These are phyloP conservation scores for Hyperoplus immaculatus DNA, from an alignment of 2,797 vertebrate species.

Conservation along the genomic window DNA sequence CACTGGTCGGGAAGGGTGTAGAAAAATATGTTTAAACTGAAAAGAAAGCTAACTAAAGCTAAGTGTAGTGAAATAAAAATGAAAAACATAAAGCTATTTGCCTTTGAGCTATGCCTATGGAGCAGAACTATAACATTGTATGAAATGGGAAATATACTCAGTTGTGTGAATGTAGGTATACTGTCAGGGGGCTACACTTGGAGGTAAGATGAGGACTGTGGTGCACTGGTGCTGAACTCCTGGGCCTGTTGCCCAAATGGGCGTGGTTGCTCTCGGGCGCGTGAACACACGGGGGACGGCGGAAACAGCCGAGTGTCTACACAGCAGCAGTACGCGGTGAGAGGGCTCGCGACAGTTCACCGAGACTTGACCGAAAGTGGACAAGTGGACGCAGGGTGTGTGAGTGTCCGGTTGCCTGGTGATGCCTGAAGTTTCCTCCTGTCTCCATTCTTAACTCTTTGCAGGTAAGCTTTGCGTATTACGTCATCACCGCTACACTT, in stretches of 20 bases:
- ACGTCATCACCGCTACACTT: not conserved
- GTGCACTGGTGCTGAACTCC: not conserved
- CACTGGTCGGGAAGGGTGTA: no score
- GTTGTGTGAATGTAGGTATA: no score
- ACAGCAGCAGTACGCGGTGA: not conserved
- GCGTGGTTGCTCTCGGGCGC: conserved; percentile 53
- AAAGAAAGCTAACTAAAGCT: no score
- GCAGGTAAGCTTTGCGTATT: conserved; percentile 48
- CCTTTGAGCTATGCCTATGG: no score
- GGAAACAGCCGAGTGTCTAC: conserved; percentile 31
- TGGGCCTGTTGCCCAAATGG: conserved; percentile 28
- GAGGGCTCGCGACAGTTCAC: not conserved
- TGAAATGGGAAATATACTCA: no score
- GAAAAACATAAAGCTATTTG: no score
- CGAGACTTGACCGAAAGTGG: not conserved
- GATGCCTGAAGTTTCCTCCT: not conserved
- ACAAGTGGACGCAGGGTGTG: conserved; percentile 1
- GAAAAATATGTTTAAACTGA: no score
- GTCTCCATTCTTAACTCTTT: not conserved
- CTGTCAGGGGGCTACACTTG: no score
- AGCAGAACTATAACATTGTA: no score
- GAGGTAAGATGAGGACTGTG: not conserved
- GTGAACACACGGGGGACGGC: conserved; percentile 26
- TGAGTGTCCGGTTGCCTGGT: not conserved
- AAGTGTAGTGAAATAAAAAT: no score